Base-by-base conservation (phyloP, 1,140 invertebrate genomes). In the Drosophila neocordata region DNA sequence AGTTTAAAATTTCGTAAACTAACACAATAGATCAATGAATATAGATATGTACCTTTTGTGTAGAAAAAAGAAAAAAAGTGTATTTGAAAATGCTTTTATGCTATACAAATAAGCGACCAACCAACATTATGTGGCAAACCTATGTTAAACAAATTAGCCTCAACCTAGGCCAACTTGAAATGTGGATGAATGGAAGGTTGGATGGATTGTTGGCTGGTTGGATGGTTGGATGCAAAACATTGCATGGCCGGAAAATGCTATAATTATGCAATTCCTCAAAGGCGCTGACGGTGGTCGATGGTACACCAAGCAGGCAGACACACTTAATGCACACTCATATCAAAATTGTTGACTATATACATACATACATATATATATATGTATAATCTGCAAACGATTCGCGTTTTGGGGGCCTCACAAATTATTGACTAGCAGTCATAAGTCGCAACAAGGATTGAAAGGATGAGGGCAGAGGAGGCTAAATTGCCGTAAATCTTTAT, bases 201-300 rank as follows among this genome's bases (percentile, higher is more conserved):
- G 15, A 11, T 48, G 41, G 13, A 15, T 15, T 24, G 22, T 24
- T 41, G 61, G 27, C 27, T 31, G 56, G 38, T 8, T 44, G 41
- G 13, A 2, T 20, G 41, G 15, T 15, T 48, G 41, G 6, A 15
- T 15, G 38, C 4, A 41, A 48, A 48, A 48, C 41, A 20, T 60
- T 69, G 72, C 34, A 48, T 27, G 69, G 37, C 55, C 58, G 83
- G 76, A 73, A 83, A 85, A 79, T 75, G 81, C 87, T 89, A 83
- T 89, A 90, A 89, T 89, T 89, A 89, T 90, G 87, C 82, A 90
- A 89, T 89, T 89, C 87, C 87, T 90, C 87, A 90, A 82, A 89
- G 87, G 87, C 87, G 65, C 76, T 90, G 87, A 90, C 73, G 87
- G 87, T 89, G 87, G 87, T 89, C 85, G 41, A 48, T 18, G 15